Percentiles rank a stretch among this genome's conserved stretches.
Evolutionary conservation across 1,140 invertebrate species (phyloP).

Genomic region (Zaprionus camerounensis): DNA sequence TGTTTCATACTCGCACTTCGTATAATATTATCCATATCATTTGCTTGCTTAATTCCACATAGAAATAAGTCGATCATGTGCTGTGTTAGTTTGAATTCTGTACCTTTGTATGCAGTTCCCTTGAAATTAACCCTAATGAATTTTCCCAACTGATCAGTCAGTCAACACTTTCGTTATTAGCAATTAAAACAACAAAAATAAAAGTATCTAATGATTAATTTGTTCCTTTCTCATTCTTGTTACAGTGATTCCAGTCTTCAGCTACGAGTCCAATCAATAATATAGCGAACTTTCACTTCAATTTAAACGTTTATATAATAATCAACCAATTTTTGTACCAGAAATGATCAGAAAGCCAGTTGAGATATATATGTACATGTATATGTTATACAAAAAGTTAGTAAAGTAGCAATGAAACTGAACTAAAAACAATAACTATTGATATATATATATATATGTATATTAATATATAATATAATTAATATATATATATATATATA

Average conservation of each 20-base stretch:
- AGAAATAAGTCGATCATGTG: slow-evolving; percentile 63
- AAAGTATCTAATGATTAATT: slow-evolving; percentile 36
- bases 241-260: slow-evolving; percentile 73
- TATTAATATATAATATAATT: too few species aligned
- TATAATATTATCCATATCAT: slow-evolving; percentile 67
- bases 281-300: slow-evolving; percentile 60
- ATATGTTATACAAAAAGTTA: slow-evolving; percentile 17
- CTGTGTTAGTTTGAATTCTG: slow-evolving; percentile 39
- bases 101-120: slow-evolving; percentile 23
- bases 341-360: slow-evolving; percentile 42
- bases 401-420: slow-evolving; percentile 35
- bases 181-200: slow-evolving; percentile 11
- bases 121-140: slow-evolving; percentile 18
- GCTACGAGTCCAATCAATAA: slow-evolving; percentile 62
- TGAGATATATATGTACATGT: slow-evolving; percentile 23
- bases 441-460: background rate
- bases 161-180: background rate
- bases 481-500: slow-evolving; percentile 6
- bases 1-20: slow-evolving; percentile 55
- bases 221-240: slow-evolving; percentile 24
- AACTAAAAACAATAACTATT: slow-evolving; percentile 30
- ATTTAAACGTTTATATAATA: slow-evolving; percentile 42
- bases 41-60: slow-evolving; percentile 51
- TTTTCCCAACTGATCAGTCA: slow-evolving; percentile 7
- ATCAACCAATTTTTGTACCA: slow-evolving; percentile 66